Conservation (phyloP, 1,140 invertebrate species). For the Harpegnathos saltator region DNA sequence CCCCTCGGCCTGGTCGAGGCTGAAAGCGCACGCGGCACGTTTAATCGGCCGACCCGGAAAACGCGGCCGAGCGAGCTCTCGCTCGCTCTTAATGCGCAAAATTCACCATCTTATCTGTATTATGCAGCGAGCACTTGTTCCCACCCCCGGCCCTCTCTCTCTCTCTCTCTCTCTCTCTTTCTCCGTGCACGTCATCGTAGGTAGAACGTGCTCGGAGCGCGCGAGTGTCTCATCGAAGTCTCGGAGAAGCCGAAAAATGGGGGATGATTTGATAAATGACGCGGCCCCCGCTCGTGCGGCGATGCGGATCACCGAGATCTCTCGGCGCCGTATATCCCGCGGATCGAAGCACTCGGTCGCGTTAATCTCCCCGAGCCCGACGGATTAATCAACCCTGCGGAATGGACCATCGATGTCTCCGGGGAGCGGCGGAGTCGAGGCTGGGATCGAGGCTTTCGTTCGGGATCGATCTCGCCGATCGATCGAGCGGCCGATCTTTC, state of each 20-base stretch:
- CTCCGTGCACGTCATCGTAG: not conserved
- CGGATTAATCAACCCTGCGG: slow-evolving; percentile 1
- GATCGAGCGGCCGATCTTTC: not conserved
- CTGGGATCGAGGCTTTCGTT: not conserved
- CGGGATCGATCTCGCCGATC: no score
- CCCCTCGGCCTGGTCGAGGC: not conserved
- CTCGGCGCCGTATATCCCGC: slow-evolving; percentile 11
- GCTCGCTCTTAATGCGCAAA: not conserved
- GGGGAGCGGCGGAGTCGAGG: not conserved
- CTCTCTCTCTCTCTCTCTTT: no score
- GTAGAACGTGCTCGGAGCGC: not conserved
- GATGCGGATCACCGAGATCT: slow-evolving; percentile 3
- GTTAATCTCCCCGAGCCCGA: slow-evolving; percentile 20
- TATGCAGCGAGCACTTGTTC: no score
- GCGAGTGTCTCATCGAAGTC: slow-evolving; percentile 1
- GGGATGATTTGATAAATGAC: slow-evolving; percentile 14
- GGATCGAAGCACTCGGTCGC: slow-evolving; percentile 7
- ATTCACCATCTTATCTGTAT: no score
- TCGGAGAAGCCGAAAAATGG: not conserved
- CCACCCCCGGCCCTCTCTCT: no score
- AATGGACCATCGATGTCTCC: not conserved
- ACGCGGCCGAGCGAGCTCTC: no score
- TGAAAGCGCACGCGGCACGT: not conserved
- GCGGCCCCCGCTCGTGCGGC: not conserved
- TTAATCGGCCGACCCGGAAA: not conserved